Evolutionary conservation across 2,113 vertebrate species (phyloP), one percentile per base, ranked within the genome.

Genomic region (Labeo rohita): DNA sequence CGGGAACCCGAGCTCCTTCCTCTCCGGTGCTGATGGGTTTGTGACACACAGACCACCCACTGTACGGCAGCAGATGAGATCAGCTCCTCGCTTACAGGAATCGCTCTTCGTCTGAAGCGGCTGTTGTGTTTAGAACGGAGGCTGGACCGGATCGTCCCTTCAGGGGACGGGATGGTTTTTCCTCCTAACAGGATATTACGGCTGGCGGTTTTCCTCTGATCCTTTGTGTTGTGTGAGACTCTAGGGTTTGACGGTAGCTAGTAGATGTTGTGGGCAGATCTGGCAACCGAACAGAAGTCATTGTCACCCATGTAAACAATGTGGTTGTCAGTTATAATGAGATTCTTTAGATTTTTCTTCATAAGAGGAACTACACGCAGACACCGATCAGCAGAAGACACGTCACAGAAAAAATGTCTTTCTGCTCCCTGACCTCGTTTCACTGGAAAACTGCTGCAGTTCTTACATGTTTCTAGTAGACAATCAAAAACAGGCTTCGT

Each of bases 111-210:
- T 50, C 73, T 75, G 47, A 75, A 75, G 47, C 12, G 12, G 43
- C 12, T 16, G 23, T 2, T 56, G 28, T 59, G 54, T 61, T 79
- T n/a, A 34, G 6, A 9, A 12, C 10, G 36, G 34, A 3, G 16
- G 9, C 49, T 52, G 52, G 76, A 75, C 4, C 43, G 18, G 75
- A 54, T 18, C 8, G 12, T 52, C 3, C 23, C 74, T 76, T 52
- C 45, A 8, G 50, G 75, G 75, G 16, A 39, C 8, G 34, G 34
- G 68, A 21, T 18, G 28, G 34, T 18, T 52, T 23, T 15, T 59
- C 70, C 72, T 74, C 43, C 72, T 74, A 13, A 75, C 74, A 76
- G 74, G 74, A 76, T 76, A 28, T 77, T 77, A 77, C 23, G 18
- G 75, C 28, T 78, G n/a, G 13, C 15, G 8, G 49, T 21, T 78